Evolutionary conservation across 2,888 invertebrate genomes (phyloP).

Genomic region (Nymphalis polychloros): DNA sequence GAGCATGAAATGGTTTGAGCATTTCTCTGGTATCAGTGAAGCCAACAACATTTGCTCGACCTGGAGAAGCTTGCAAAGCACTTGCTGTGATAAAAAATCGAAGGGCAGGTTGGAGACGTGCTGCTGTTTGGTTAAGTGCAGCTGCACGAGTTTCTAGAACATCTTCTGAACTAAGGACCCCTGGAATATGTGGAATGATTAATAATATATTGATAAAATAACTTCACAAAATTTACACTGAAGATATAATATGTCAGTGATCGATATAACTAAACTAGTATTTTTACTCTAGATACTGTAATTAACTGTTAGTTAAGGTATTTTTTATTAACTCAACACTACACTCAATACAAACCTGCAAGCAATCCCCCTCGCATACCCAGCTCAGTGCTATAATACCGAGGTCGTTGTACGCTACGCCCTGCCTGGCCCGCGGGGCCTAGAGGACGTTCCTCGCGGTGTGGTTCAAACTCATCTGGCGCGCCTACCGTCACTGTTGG

Average conservation of each 20-base stretch:
- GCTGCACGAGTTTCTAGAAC: conserved; percentile 88
- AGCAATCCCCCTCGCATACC: conserved; percentile 95
- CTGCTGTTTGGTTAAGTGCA: conserved; percentile 94
- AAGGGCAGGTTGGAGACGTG: conserved; percentile 90
- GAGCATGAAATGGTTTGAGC: conserved; percentile 91
- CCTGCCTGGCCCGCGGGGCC: conserved; percentile 49
- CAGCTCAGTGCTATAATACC: conserved; percentile 97
- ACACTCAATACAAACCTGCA: conserved; percentile 77
- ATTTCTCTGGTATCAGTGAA: conserved; percentile 90
- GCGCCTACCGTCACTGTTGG: conserved; percentile 40
- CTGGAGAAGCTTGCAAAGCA: conserved; percentile 57
- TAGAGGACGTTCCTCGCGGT: conserved; percentile 59
- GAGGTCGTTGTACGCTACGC: conserved; percentile 87
- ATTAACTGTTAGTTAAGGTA: no score
- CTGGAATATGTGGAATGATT: conserved; percentile 54
- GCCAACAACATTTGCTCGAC: conserved; percentile 88
- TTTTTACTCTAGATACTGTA: no score
- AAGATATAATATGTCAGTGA: no score
- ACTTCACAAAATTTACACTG: no score
- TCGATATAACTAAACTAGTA: no score
- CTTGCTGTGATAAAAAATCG: conserved; percentile 88
- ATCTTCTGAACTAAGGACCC: conserved; percentile 89
- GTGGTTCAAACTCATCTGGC: conserved; percentile 70
- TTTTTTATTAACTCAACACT: no score
- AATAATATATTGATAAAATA: no score